Evolutionary conservation across 2,888 invertebrate species (phyloP), one percentile per base, ranked within the genome.

Genomic region (Dryomyza anilis): DNA sequence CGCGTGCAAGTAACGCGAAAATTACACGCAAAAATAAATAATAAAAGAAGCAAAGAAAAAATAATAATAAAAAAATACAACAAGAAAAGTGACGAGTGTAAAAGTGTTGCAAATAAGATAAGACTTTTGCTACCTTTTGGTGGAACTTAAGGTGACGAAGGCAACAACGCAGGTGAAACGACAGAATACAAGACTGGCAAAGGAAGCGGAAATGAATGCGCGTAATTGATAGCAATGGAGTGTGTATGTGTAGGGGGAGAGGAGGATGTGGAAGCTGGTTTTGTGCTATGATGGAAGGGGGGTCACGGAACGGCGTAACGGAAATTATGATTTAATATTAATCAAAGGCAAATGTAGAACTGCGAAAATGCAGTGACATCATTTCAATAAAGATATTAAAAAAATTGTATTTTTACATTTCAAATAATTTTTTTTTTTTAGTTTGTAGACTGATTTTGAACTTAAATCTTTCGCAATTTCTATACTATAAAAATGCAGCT

Each of bases 151-250:
- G 39, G n/a, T n/a, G 39, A 3, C 39, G 39, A 39, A 19, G n/a
- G 19, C 45, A 29, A 1, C 3, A 7, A 1, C 3, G 25, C 10
- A 52, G 50, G 14, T 1, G 14, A 23, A 48, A 8, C 25, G 23
- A 19, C 50, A 43, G 16, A 3, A 14, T n/a, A 50, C 12, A 27
- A 27, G n/a, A n/a, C 43, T 36, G 36, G 23, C 19, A 39, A 39
- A 16, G 46, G 46, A 59, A 58, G 14, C 12, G 60, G 61, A 61
- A 61, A 39, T 21, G 43, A 27, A 39, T 27, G 39, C 43, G 52
- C 53, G 53, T 61, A 61, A 61, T 61, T 61, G 53, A 53, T 61
- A 53, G 61, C 60, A 30, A 14, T 53, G 8, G 33, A 50, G 48
- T 3, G 25, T 19, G 39, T 8, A 30, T 23, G 56, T 25, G 27